These are phyloP conservation scores for Cephus rjabovi DNA, from an alignment of 2,888 invertebrate species.

Conservation along the genomic window DNA sequence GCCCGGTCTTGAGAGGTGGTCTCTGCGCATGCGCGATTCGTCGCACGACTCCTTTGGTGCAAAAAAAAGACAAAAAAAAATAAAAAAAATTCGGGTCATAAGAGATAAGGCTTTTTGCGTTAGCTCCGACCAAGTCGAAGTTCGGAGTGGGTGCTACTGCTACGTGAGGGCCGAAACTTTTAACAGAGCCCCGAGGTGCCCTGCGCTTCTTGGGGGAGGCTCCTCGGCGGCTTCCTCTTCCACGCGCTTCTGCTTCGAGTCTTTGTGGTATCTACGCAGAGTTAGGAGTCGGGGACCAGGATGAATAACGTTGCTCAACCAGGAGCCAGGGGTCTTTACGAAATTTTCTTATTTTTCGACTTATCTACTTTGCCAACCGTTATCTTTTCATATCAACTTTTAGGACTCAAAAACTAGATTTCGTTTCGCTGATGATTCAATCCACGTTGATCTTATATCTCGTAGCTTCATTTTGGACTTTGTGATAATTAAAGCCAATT, in stretches of 20 bases:
- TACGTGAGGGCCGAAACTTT: constrained; percentile 22
- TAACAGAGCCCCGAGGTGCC: constrained; percentile 28
- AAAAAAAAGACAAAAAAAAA: constrained; percentile 29
- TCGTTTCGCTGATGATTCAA: no score
- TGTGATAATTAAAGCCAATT: constrained; percentile 35
- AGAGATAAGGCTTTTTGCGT: constrained; percentile 48
- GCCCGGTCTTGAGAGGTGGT: constrained; percentile 29
- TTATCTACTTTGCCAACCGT: no score
- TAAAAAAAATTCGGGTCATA: constrained; percentile 44
- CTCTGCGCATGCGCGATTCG: constrained; percentile 18
- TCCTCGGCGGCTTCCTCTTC: no score
- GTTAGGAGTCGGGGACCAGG: no score
- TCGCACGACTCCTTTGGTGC: constrained; percentile 30
- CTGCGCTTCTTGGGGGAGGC: constrained; percentile 1
- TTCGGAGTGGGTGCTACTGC: constrained; percentile 25
- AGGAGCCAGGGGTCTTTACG: no score
- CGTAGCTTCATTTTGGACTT: constrained; percentile 15
- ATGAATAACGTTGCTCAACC: no score
- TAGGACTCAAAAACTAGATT: no score
- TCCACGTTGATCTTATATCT: no score
- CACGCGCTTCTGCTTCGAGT: no score
- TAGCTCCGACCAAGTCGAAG: constrained; percentile 42
- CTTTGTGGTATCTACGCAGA: no score
- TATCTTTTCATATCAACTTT: no score
- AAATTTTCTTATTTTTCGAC: no score